Base-by-base conservation (phyloP, 2,888 invertebrate species). In the Acronicta psi region DNA sequence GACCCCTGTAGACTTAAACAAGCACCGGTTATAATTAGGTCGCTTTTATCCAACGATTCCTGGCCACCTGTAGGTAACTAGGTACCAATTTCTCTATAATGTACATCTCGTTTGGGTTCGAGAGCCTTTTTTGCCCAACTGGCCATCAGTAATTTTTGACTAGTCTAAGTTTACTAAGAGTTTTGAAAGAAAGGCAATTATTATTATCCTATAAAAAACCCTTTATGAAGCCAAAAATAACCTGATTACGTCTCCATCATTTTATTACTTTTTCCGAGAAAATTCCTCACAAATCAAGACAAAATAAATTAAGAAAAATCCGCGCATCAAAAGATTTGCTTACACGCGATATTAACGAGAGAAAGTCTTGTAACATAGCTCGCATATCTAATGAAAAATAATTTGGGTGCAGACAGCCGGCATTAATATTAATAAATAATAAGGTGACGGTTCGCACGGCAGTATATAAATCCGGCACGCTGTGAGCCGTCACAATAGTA, bases 401-500 rank as follows among this genome's bases (percentile, higher is more conserved):
- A 90, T 88, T 89, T 84, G 73, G 81, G 81, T 82, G 90, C 66
- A 86, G 91, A 92, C 91, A 84, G 83, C 73, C 64, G 68, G 78
- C 88, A 91, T 92, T 91, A 87, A 92, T 92, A 88, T 89, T 88
- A 91, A 92, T 92, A 89, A 88, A 90, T 88, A 91, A 87, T 86
- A 89, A 86, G 86, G 86, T 84, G 88, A 89, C 89, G 80, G 89
- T 90, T 91, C 87, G 86, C 91, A 91, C 88, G 87, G 87, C 80
- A 83, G 84, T 89, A 86, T 82, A 91, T 92, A 92, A 92, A 91
- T 91, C 90, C 86, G 79, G 84, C 78, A 77, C 82, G 89, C 85
- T 86, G 87, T 73, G 82, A 82, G 84, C 84, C 90, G 92, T 91
- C 92, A 92, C 91, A 92, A 91, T 91, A 90, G 88, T 90, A 88